These are phyloP conservation scores for Exaiptasia diaphana DNA, from an alignment of 64 coral and sea anemone genomes.

Conservation along the genomic window DNA sequence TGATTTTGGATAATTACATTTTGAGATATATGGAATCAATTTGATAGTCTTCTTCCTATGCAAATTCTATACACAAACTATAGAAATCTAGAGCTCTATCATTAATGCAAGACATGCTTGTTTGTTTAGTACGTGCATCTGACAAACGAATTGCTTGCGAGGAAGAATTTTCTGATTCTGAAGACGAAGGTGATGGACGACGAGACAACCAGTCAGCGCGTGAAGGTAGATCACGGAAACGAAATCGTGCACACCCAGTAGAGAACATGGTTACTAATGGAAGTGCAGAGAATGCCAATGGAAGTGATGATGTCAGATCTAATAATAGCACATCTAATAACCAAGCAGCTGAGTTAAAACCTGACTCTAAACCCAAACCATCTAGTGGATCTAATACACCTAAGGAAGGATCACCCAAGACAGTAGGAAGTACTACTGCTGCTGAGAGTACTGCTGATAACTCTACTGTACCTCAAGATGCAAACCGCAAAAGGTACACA, in stretches of 20 bases:
- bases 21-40: too few species aligned
- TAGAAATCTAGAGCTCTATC: too few species aligned
- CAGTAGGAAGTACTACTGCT: slow-evolving; percentile 32
- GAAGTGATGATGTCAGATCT: neutral
- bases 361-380: slow-evolving; percentile 13
- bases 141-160: slow-evolving; percentile 40
- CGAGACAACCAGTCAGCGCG: slow-evolving; percentile 10
- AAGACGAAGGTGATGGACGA: slow-evolving; percentile 58
- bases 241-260: slow-evolving; percentile 14
- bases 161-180: slow-evolving; percentile 57
- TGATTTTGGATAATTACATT: too few species aligned
- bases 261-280: slow-evolving; percentile 62
- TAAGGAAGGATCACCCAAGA: slow-evolving; percentile 47
- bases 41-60: too few species aligned
- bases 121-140: slow-evolving; percentile 40
- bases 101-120: neutral
- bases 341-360: slow-evolving; percentile 5
- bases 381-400: slow-evolving; percentile 19
- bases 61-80: too few species aligned
- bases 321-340: neutral
- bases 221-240: slow-evolving; percentile 29
- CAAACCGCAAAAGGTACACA: slow-evolving; percentile 48
- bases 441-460: slow-evolving; percentile 14
- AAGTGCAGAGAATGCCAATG: slow-evolving; percentile 47
- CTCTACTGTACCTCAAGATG: slow-evolving; percentile 4